Evolutionary conservation across 2,888 invertebrate species (phyloP).

Genomic region (Rhingia rostrata): DNA sequence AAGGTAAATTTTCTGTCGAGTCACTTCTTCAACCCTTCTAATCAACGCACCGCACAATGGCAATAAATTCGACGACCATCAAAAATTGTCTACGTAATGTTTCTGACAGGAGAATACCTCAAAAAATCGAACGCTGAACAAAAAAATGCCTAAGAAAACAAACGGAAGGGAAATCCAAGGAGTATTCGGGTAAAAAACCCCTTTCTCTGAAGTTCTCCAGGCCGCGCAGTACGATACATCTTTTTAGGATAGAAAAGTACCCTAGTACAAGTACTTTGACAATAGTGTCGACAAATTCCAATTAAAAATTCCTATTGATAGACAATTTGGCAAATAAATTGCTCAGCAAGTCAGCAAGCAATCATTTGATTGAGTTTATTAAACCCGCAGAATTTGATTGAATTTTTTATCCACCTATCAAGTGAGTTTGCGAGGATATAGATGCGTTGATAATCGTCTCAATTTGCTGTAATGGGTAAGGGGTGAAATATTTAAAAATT

Average conservation of each 20-base stretch:
- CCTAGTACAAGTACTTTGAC: constrained; percentile 6
- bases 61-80: constrained; percentile 44
- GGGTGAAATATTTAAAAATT: too few relatives aligned
- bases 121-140: constrained; percentile 7
- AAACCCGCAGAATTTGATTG: too few relatives aligned
- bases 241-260: constrained; percentile 1
- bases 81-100: constrained; percentile 46
- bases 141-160: constrained; percentile 15
- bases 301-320: constrained; percentile 63
- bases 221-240: background rate
- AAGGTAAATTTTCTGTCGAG: constrained; percentile 44
- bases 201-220: constrained; percentile 34
- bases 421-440: background rate
- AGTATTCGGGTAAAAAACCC: constrained; percentile 18
- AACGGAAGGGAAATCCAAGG: constrained; percentile 36
- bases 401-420: too few relatives aligned
- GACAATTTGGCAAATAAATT: constrained; percentile 6
- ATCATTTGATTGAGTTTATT: too few relatives aligned
- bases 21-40: constrained; percentile 52
- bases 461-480: too few relatives aligned
- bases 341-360: too few relatives aligned
- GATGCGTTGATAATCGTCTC: too few relatives aligned
- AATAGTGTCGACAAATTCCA: constrained; percentile 50
- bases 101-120: constrained; percentile 58
- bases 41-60: constrained; percentile 64